phyloP scores from a whole-genome alignment of 2,113 vertebrate species.

The Corythornis vintsioides region DNA sequence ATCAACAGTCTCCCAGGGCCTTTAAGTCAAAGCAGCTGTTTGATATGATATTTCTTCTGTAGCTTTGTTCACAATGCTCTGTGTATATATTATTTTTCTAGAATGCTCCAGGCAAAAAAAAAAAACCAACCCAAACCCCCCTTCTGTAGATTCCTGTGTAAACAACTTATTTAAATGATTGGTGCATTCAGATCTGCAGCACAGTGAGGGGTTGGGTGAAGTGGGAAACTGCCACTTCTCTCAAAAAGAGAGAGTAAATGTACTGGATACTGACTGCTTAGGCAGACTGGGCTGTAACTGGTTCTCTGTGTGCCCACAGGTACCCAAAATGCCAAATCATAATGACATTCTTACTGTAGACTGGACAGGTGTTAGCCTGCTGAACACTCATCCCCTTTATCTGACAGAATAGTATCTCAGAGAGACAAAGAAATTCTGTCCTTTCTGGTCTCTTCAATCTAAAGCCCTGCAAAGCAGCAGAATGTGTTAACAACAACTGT shows the following conservation, averaged over 20 bases:
- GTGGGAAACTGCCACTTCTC: background rate
- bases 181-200: background rate
- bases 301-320: background rate
- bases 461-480: background rate
- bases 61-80: background rate
- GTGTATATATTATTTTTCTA: background rate
- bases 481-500: conserved; percentile 5
- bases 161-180: background rate
- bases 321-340: background rate
- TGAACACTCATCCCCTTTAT: background rate
- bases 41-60: background rate
- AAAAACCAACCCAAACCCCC: background rate
- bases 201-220: background rate
- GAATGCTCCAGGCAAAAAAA: background rate
- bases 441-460: background rate
- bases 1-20: background rate
- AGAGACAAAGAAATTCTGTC: background rate
- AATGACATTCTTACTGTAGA: background rate
- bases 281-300: background rate
- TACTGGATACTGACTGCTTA: background rate
- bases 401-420: background rate
- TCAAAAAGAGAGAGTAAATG: background rate
- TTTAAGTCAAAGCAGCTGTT: background rate
- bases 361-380: background rate
- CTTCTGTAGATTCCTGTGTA: background rate